phyloP scores from a whole-genome alignment of 2,113 vertebrate genomes.

The Ranitomeya variabilis region DNA sequence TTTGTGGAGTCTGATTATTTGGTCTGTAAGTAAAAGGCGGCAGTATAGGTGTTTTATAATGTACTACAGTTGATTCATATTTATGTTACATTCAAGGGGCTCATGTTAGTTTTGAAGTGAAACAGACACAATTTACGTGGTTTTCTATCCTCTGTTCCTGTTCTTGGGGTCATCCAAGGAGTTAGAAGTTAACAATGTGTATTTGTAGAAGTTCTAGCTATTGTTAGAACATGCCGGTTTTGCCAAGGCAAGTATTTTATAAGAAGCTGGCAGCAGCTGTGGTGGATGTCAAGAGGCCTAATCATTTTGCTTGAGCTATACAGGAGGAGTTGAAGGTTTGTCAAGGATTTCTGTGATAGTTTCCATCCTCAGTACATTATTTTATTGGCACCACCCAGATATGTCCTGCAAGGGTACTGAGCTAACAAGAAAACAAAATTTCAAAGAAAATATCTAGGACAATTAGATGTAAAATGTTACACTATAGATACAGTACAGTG shows the following conservation, averaged over 20 bases:
- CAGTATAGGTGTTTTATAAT: not conserved
- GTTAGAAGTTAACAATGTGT: constrained; percentile 49
- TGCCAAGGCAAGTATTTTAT: constrained; percentile 37
- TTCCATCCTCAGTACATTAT: not conserved
- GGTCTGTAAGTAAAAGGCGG: not conserved
- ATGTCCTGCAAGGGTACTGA: not conserved
- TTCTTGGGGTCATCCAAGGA: constrained; percentile 18
- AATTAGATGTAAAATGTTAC: not conserved
- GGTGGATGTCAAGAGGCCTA: constrained; percentile 43
- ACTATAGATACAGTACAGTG: not conserved
- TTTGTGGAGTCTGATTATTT: not conserved
- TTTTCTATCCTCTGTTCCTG: constrained; percentile 2
- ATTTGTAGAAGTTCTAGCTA: constrained; percentile 37
- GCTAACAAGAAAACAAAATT: constrained; percentile 6
- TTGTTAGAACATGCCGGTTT: constrained; percentile 27
- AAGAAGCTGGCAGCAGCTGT: constrained; percentile 32
- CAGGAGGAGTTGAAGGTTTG: constrained; percentile 30
- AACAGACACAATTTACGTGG: constrained; percentile 22
- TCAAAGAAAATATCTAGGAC: constrained; percentile 3
- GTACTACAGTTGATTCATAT: constrained; percentile 1
- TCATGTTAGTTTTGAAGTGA: constrained; percentile 27
- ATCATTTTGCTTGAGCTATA: constrained; percentile 38
- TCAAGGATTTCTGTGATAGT: not conserved
- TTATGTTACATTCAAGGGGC: constrained; percentile 22
- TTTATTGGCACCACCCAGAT: constrained; percentile 26